Base-by-base conservation (phyloP, 2,888 invertebrate genomes). In the Anagyrus pseudococci region DNA sequence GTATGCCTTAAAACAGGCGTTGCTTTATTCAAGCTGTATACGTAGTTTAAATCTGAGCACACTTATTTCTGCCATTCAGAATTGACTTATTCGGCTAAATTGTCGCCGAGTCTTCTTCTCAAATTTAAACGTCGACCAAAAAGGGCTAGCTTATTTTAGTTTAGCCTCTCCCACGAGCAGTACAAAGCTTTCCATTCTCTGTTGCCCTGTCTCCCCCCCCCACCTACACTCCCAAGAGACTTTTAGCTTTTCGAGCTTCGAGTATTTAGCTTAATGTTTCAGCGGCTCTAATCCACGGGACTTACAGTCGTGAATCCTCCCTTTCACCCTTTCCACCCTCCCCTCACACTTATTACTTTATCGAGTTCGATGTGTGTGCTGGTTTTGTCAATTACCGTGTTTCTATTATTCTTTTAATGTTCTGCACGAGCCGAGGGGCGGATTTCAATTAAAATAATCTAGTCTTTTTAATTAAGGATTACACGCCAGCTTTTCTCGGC, bases 211-310 rank as follows among this genome's bases (percentile, higher is more conserved):
- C 44, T 37, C 48, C 43, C 23, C 48, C 23, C 25, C 46, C 40
- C 17, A 22, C 13, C 20, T 54, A 43, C n/a, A 8, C 8, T 58
- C 57, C 26, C 25, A 15, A 20, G 44, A 25, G 22, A 49, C 58
- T 61, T 66, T 62, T 53, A 48, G 41, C 55, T 44, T 63, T 58
- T 48, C 53, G 22, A 50, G 33, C 26, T 47, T 58, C 44, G 33
- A 61, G 54, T 58, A 49, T 65, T 49, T 2, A 37, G 33, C 58
- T 65, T 65, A 61, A 58, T 65, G 65, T 65, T 65, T 58, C 55
- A 58, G 54, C 53, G n/a, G 56, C 20, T 53, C 54, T 66, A 66
- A 66, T 66, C 62, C 62, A 17, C 29, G 19, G 29, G 50, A 59
- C 62, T 62, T 58, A 44, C 50, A 49, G 53, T 20, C n/a, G 54